Percentiles rank a stretch among this genome's conserved stretches.
phyloP scores from a whole-genome alignment of 1,140 invertebrate species.

The Coelopa frigida region DNA sequence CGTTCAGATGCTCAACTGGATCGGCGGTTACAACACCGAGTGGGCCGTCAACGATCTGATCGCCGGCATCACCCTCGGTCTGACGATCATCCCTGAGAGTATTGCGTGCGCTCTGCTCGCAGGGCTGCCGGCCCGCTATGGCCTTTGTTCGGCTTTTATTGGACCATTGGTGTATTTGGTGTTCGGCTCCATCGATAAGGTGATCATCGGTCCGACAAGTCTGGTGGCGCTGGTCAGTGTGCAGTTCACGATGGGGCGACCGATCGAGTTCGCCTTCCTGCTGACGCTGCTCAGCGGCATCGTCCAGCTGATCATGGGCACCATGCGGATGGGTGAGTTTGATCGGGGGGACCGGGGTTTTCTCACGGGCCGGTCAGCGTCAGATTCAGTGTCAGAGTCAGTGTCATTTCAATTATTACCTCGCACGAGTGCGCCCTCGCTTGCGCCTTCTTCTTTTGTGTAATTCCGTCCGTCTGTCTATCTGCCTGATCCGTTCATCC shows the following conservation, averaged over 20 bases:
- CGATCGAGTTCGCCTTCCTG: conserved; percentile 72
- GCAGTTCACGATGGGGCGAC: conserved; percentile 64
- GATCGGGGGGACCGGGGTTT: too few relatives aligned
- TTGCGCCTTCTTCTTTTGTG: too few relatives aligned
- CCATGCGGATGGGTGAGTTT: conserved; percentile 32
- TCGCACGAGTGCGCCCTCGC: too few relatives aligned
- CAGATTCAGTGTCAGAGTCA: background rate
- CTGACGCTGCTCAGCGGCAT: conserved; percentile 69
- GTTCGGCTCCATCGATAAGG: conserved; percentile 84
- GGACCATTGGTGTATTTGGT: conserved; percentile 80
- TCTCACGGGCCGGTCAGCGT: too few relatives aligned
- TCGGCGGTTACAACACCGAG: conserved; percentile 55
- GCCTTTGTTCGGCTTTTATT: conserved; percentile 45
- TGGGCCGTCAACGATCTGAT: conserved; percentile 59
- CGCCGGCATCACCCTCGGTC: conserved; percentile 69
- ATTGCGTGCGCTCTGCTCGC: conserved; percentile 75
- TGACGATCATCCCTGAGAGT: conserved; percentile 78
- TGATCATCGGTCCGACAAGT: conserved; percentile 83
- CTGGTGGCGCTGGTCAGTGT: conserved; percentile 60
- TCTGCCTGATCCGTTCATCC: too few relatives aligned
- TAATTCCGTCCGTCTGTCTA: too few relatives aligned
- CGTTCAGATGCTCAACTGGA: conserved; percentile 54
- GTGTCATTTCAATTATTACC: background rate
- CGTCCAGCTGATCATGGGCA: conserved; percentile 71
- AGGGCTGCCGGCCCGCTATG: conserved; percentile 59